phyloP scores from a whole-genome alignment of 1,140 invertebrate genomes.

The Diorhabda sublineata region DNA sequence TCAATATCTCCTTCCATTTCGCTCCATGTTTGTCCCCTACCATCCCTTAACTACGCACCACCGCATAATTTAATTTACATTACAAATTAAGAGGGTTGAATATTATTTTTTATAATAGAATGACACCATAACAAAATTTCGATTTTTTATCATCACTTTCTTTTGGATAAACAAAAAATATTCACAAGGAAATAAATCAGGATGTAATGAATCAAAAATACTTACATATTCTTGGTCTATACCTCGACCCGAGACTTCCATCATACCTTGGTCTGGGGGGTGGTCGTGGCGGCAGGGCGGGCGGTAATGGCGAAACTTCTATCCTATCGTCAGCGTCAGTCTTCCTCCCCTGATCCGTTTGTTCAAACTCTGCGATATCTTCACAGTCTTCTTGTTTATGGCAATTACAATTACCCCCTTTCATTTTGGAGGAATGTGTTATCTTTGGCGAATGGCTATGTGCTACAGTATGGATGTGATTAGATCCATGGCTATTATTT shows the following conservation, averaged over 20 bases:
- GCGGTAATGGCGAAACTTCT: constrained; percentile 44
- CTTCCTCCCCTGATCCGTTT: constrained; percentile 31
- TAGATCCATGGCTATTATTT: constrained; percentile 25
- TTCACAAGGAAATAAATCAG: too few species aligned
- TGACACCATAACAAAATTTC: too few species aligned
- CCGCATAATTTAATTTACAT: constrained; percentile 10
- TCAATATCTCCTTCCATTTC: constrained; percentile 38
- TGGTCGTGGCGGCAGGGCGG: constrained; percentile 45
- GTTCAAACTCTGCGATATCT: constrained; percentile 26
- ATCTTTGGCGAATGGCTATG: constrained; percentile 38
- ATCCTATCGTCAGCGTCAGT: constrained; percentile 44
- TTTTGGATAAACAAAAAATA: too few species aligned
- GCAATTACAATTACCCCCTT: constrained; percentile 30
- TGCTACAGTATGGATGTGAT: constrained; percentile 31
- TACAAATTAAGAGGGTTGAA: not conserved
- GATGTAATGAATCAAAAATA: not conserved
- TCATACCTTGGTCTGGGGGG: constrained; percentile 45
- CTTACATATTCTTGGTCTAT: constrained; percentile 25
- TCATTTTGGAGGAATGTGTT: constrained; percentile 24
- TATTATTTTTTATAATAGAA: too few species aligned
- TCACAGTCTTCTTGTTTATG: constrained; percentile 33
- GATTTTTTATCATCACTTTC: too few species aligned
- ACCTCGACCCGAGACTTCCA: constrained; percentile 37
- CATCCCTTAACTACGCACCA: constrained; percentile 8
- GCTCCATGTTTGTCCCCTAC: constrained; percentile 9